These are phyloP conservation scores for Lasioglossum albipes DNA, from an alignment of 1,140 invertebrate genomes.

Conservation along the genomic window DNA sequence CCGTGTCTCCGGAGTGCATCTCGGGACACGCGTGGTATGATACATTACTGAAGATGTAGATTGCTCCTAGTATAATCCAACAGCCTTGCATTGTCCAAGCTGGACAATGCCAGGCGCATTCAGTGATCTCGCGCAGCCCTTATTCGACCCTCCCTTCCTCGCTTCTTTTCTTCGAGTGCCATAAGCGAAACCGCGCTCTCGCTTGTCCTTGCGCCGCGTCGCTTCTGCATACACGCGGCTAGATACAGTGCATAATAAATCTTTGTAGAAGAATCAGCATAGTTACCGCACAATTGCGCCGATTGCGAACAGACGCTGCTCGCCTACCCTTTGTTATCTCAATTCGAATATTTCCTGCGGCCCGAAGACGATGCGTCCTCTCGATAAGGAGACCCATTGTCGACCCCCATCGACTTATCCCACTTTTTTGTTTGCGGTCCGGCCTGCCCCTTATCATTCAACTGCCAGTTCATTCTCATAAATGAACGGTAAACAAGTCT, in stretches of 20 bases:
- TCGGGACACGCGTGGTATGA: constrained; percentile 65
- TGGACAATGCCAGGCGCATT: constrained; percentile 70
- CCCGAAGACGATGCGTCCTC: too few relatives aligned
- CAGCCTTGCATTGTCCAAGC: constrained; percentile 72
- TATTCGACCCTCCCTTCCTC: constrained; percentile 34
- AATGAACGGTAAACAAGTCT: too few relatives aligned
- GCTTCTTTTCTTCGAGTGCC: constrained; percentile 32
- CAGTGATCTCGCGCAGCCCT: constrained; percentile 45
- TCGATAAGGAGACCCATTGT: neutral
- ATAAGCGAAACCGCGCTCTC: constrained; percentile 13
- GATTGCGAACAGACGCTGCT: constrained; percentile 25
- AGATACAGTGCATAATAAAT: constrained; percentile 31
- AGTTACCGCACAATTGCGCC: constrained; percentile 41
- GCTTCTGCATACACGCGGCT: constrained; percentile 1
- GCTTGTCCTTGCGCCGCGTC: neutral
- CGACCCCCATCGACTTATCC: neutral
- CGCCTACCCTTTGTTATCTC: constrained; percentile 38
- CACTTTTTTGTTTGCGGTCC: neutral
- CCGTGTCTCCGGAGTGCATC: constrained; percentile 48
- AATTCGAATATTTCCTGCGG: neutral
- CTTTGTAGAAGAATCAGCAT: constrained; percentile 24
- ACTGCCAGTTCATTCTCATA: too few relatives aligned
- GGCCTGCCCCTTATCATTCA: neutral
- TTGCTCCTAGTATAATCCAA: constrained; percentile 68
- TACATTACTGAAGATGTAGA: constrained; percentile 77